Conservation (phyloP, 92 coral and sea anemone genomes). For the Parazoanthus swiftii region DNA sequence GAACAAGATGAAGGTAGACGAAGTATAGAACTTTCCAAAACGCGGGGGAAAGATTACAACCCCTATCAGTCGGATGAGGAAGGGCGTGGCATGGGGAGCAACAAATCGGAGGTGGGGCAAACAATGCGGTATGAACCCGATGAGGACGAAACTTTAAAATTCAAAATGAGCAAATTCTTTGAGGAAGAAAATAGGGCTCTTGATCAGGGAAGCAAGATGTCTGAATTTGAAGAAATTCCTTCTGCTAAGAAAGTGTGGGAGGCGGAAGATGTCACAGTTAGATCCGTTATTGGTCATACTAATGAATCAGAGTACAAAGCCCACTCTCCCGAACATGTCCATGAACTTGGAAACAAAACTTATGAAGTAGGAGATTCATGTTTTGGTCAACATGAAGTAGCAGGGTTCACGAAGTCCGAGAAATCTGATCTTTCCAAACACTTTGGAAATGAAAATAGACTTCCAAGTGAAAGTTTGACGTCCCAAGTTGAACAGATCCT, state of each 20-base stretch:
- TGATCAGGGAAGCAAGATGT: background rate
- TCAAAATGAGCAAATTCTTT: conserved; percentile 33
- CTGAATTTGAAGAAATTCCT: background rate
- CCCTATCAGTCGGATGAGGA: background rate
- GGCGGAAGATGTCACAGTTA: background rate
- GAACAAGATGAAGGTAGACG: background rate
- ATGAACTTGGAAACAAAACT: background rate
- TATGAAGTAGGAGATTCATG: background rate
- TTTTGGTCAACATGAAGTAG: background rate
- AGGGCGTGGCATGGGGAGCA: background rate
- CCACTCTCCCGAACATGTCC: background rate
- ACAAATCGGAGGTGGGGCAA: background rate
- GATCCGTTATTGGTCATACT: background rate
- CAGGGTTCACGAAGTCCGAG: background rate
- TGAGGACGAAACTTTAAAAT: conserved; percentile 17
- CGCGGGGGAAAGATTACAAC: background rate
- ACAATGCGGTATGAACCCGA: background rate
- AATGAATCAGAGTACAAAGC: background rate
- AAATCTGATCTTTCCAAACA: background rate
- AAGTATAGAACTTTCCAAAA: background rate
- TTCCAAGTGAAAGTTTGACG: background rate
- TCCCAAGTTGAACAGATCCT: background rate
- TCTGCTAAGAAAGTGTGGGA: background rate
- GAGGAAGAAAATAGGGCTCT: conserved; percentile 22
- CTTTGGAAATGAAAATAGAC: background rate